A percentile compares a stretch with the other conserved stretches of the same genome.
These are phyloP conservation scores for Rattus rattus DNA, from an alignment of 2,113 vertebrate species.

Conservation along the genomic window DNA sequence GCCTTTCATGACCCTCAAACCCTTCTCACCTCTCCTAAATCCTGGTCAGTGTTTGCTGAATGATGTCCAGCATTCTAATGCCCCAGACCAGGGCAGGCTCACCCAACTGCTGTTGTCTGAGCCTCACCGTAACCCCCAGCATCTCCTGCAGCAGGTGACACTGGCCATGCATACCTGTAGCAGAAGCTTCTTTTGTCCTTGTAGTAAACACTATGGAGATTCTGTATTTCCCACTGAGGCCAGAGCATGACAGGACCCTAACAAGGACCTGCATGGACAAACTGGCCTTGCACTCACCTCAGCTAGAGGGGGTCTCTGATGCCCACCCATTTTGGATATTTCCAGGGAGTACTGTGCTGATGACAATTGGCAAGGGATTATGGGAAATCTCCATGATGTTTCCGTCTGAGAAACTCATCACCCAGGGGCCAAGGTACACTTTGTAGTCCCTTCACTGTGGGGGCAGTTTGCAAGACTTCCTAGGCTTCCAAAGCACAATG, in stretches of 20 bases:
- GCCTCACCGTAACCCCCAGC: not conserved
- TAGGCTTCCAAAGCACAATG: fast-evolving
- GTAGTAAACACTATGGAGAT: not conserved
- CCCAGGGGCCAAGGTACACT: not conserved
- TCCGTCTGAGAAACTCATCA: not conserved
- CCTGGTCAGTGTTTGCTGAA: not conserved
- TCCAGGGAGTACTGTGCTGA: not conserved
- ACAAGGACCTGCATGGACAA: not conserved
- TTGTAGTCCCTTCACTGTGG: not conserved
- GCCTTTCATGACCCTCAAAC: not conserved
- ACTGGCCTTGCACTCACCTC: not conserved
- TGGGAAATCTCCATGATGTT: not conserved
- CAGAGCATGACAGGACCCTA: not conserved
- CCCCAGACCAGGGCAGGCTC: not conserved
- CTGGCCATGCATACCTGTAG: not conserved
- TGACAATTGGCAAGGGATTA: not conserved
- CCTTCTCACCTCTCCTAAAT: not conserved
- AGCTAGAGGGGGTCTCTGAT: not conserved
- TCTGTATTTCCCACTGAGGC: not conserved
- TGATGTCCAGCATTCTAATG: not conserved
- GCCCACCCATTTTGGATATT: fast-evolving
- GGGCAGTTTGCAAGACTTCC: not conserved
- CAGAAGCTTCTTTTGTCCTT: not conserved
- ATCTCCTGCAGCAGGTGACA: not conserved
- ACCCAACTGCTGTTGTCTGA: fast-evolving